phyloP scores from a whole-genome alignment of 2,797 vertebrate species.

The Gallinago stenura region DNA sequence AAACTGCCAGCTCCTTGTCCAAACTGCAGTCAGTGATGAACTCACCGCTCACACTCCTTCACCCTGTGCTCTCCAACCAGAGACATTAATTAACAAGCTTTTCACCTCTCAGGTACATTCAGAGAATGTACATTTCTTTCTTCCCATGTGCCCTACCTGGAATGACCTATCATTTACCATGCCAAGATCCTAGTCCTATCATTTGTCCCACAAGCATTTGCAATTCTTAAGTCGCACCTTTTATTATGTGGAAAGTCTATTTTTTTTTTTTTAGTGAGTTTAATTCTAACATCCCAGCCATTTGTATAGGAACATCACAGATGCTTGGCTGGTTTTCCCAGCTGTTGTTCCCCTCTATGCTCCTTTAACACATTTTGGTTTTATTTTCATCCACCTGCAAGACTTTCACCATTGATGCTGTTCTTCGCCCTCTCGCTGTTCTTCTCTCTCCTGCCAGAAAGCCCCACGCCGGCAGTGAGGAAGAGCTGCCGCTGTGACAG shows the following conservation, averaged over 20 bases:
- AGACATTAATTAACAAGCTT: not conserved
- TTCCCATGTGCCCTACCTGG: not conserved
- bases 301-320: not conserved
- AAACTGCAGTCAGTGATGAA: not conserved
- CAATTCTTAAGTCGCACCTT: not conserved
- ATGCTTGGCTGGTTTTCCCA: not conserved
- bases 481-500: not conserved
- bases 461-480: not conserved
- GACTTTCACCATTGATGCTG: not conserved
- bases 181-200: not conserved
- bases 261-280: not conserved
- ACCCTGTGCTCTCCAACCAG: accelerated
- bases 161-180: not conserved
- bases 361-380: not conserved
- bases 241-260: not conserved
- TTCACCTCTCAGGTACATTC: not conserved
- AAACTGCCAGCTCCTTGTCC: not conserved
- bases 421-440: not conserved
- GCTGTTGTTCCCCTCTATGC: not conserved
- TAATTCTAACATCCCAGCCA: not conserved
- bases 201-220: not conserved
- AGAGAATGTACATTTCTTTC: not conserved
- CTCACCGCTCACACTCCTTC: accelerated
- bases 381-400: not conserved
- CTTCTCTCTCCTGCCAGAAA: not conserved